These are phyloP conservation scores for Meleagris gallopavo DNA, from an alignment of 2,113 vertebrate species.

Conservation along the genomic window DNA sequence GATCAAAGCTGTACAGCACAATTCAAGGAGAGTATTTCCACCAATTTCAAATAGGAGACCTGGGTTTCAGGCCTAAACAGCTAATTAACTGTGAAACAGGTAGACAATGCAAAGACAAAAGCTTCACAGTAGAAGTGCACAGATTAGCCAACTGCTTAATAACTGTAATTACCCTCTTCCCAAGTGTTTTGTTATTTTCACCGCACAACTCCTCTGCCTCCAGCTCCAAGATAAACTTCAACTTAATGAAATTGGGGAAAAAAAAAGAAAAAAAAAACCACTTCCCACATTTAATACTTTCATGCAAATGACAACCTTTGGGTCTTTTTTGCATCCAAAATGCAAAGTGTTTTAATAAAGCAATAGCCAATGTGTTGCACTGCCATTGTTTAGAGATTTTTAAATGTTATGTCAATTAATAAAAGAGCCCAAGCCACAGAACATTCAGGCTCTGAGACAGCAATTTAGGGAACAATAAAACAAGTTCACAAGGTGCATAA, in stretches of 20 bases:
- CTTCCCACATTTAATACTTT: not conserved
- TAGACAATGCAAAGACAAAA: not conserved
- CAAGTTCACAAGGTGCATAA: not conserved
- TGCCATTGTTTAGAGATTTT: not conserved
- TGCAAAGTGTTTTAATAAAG: not conserved
- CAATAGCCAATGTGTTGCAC: not conserved
- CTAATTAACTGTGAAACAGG: not conserved
- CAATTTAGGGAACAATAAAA: not conserved
- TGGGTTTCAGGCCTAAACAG: not conserved
- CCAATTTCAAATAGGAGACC: not conserved
- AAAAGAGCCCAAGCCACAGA: no score
- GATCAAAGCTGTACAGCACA: not conserved
- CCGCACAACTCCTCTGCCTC: not conserved
- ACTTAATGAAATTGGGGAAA: not conserved
- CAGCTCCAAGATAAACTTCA: not conserved
- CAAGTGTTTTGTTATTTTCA: not conserved
- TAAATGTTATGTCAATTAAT: not conserved
- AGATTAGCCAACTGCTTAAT: not conserved
- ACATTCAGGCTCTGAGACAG: fast-evolving
- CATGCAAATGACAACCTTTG: not conserved
- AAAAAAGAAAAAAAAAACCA: not conserved
- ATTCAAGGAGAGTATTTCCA: not conserved
- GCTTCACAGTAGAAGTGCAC: not conserved
- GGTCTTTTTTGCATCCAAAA: not conserved
- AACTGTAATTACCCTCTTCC: not conserved